Base-by-base conservation (phyloP, 1,140 invertebrate genomes). In the Philopotamus ludificatus region DNA sequence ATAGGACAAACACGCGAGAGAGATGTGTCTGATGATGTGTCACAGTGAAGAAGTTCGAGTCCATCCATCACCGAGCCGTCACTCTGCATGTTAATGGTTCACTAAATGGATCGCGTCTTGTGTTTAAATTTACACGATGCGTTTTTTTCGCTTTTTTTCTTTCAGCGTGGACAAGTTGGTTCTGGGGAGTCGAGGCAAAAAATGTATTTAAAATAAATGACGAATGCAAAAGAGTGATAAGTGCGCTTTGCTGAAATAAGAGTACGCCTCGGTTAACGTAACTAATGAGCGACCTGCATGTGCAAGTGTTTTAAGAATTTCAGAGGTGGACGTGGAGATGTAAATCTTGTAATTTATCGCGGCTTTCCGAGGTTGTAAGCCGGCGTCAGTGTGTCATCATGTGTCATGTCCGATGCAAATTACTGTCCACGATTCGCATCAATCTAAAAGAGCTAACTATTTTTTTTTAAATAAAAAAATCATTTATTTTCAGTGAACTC, bases 81-180 rank as follows among this genome's bases (percentile, higher is more conserved):
- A 57, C 49, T 28, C 21, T 42, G 58, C 60, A 60, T 64, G 61
- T 68, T 68, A 68, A 68, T 68, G 67, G 57, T 23, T 53, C 20
- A 68, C 67, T 68, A 68, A 68, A 68, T 68, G 67, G 62, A 65
- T 63, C 67, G 67, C 55, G 45, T 54, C 39, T 41, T 34, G 21
- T 39, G 44, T 20, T 63, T 42, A 39, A 57, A 57, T 57, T 57
- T 57, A 57, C 54, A 57, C 54, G 28, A 34, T 39, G n/a, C 20
- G 53, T 55, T 21, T 20, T 3, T 7, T 12, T 34, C 4, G 4
- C 12, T 34, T 12, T 12, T 34, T 20, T 16, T 50, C 16, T 10
- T 18, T 39, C 54, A 39, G 3, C 15, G 18, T 1, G 47, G 34
- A 42, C 28, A 42, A 34, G 10, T n/a, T n/a, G n/a, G n/a, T n/a